Evolutionary conservation across 1,140 invertebrate genomes (phyloP).

Genomic region (Latrodectus geometricus): DNA sequence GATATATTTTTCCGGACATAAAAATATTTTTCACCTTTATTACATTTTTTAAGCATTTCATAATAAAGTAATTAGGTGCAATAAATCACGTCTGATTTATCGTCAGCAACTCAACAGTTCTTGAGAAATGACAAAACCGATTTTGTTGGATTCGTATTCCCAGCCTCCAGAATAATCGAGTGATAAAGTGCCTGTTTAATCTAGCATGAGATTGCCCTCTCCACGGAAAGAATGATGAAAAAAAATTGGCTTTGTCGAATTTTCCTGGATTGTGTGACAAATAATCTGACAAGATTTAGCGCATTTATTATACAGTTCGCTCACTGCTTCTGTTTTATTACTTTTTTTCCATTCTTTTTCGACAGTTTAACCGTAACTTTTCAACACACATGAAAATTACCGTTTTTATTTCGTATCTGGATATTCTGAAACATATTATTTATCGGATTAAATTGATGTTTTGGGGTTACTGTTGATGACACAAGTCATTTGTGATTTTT

Average conservation of each 20-base stretch:
- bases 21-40: no score
- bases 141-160: background rate
- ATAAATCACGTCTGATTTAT: constrained; percentile 5
- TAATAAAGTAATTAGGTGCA: background rate
- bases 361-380: background rate
- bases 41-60: no score
- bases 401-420: no score
- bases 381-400: no score
- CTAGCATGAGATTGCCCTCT: background rate
- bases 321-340: background rate
- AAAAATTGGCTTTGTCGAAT: constrained; percentile 1
- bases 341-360: background rate
- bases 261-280: constrained; percentile 9
- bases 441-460: no score
- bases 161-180: background rate
- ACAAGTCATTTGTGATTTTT: no score
- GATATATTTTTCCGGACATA: no score
- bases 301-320: background rate
- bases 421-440: no score
- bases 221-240: background rate
- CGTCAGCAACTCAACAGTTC: background rate
- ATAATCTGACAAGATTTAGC: background rate
- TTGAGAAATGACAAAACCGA: background rate
- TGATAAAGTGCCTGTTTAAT: constrained; percentile 11
- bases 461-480: no score